Evolutionary conservation across 2,888 invertebrate species (phyloP), one percentile per base, ranked within the genome.

Genomic region (Arctia plantaginis): DNA sequence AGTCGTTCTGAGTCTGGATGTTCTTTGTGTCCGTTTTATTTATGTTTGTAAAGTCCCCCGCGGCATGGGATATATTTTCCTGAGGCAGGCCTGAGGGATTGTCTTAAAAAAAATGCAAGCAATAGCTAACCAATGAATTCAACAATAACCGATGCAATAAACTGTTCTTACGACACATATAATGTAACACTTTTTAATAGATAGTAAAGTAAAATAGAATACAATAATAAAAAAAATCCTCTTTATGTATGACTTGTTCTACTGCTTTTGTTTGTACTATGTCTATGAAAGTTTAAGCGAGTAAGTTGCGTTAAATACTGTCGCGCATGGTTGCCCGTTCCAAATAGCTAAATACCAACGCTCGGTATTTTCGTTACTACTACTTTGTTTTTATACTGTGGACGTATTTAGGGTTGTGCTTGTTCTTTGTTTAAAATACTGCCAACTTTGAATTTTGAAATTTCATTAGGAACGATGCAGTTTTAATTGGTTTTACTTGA

Each of bases 291-390:
- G 30, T 71, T 55, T 47, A 75, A 72, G 70, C 62, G 18, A 23
- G 47, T 55, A 72, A 65, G 67, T 55, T 33, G 41, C 30, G n/a
- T 72, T 30, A 44, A 70, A 39, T 39, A 72, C 15, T 27, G 65
- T 66, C 72, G 59, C 64, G 75, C 75, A 64, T 75, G 62, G 72
- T 41, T 72, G 72, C 51, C 27, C 35, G 59, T 39, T 69, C 30
- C 69, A 55, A 72, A 66, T 69, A 55, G 71, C 66, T 67, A 41
- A 71, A 72, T 69, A 51, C 47, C 23, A 65, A 65, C 68, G 3
- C 33, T 41, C 47, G 23, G 51, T 51, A 68, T 55, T 33, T 18
- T 62, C 13, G 13, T 41, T 62, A 30, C 59, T 62, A 44, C 62
- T 67, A 55, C 41, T 66, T 18, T 41, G 15, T 27, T n/a, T 15